Conservation (phyloP, 2,113 vertebrate genomes). For the Mixornis gularis region DNA sequence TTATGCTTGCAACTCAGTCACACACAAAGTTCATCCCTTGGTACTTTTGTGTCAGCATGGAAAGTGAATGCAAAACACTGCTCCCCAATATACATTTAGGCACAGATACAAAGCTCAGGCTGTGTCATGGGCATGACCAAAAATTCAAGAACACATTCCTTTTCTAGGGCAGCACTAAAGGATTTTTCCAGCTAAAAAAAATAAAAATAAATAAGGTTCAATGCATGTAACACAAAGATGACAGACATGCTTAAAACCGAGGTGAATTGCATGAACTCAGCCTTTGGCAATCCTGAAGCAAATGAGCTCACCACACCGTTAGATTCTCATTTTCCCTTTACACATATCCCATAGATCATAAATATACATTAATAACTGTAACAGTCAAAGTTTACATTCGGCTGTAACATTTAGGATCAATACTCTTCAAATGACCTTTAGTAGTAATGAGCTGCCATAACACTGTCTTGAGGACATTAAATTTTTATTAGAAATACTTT, state of each 20-base stretch:
- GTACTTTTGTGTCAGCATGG: not conserved
- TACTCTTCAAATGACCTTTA: constrained; percentile 68
- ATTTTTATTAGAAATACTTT: constrained; percentile 67
- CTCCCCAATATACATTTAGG: not conserved
- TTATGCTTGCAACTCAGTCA: not conserved
- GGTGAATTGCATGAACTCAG: not conserved
- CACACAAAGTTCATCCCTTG: not conserved
- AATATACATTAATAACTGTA: constrained; percentile 64
- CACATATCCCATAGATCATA: constrained; percentile 49
- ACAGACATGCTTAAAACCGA: not conserved
- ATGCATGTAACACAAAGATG: not conserved
- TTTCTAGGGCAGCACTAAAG: not conserved
- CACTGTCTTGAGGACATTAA: constrained; percentile 61
- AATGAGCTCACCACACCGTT: constrained; percentile 29
- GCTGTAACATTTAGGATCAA: constrained; percentile 65
- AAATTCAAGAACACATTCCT: not conserved
- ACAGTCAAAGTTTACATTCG: constrained; percentile 60
- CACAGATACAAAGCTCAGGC: not conserved
- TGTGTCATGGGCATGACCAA: not conserved
- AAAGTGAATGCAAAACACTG: not conserved
- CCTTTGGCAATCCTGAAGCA: constrained; percentile 28
- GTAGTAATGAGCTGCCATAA: constrained; percentile 64
- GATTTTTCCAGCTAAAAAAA: not conserved
- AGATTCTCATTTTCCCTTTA: constrained; percentile 53
- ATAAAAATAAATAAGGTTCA: not conserved